These are phyloP conservation scores for Caenorhabditis angaria DNA, from an alignment of 2,888 invertebrate genomes.

Conservation along the genomic window DNA sequence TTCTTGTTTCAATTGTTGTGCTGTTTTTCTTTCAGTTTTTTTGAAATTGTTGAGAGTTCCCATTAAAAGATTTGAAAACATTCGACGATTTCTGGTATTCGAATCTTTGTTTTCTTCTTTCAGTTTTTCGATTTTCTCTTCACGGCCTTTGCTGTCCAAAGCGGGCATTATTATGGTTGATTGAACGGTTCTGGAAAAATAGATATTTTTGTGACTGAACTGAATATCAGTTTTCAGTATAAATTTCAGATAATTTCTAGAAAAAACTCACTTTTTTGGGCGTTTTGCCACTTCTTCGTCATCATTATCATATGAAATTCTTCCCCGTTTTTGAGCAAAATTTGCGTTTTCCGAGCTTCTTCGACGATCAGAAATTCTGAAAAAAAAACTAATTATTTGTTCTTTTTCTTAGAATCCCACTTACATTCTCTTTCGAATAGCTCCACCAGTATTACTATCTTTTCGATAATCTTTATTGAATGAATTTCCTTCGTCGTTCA, in stretches of 20 bases:
- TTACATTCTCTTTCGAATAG: conserved; percentile 16
- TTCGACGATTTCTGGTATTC: conserved; percentile 82
- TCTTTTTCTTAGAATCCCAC: neutral
- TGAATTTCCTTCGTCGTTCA: conserved; percentile 4
- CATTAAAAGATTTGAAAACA: conserved; percentile 88
- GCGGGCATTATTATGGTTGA: conserved; percentile 68
- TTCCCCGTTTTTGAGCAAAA: conserved; percentile 29
- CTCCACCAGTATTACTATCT: conserved; percentile 9
- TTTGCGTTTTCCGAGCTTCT: conserved; percentile 8
- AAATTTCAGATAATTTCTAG: neutral
- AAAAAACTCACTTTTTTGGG: conserved; percentile 14
- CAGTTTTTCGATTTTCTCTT: conserved; percentile 84
- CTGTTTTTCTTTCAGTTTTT: conserved; percentile 80
- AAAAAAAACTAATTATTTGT: neutral
- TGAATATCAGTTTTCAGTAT: neutral
- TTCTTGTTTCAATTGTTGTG: conserved; percentile 83
- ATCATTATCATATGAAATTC: conserved; percentile 32
- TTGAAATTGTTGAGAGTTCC: conserved; percentile 95
- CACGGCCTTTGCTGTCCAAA: conserved; percentile 82
- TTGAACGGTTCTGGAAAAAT: conserved; percentile 33
- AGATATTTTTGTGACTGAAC: neutral
- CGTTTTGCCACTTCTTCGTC: conserved; percentile 25
- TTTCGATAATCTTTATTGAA: conserved; percentile 3
- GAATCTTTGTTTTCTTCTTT: conserved; percentile 74
- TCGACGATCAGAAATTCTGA: conserved; percentile 20